Base-by-base conservation (phyloP, 1,140 invertebrate genomes). In the Dendrolimus kikuchii region DNA sequence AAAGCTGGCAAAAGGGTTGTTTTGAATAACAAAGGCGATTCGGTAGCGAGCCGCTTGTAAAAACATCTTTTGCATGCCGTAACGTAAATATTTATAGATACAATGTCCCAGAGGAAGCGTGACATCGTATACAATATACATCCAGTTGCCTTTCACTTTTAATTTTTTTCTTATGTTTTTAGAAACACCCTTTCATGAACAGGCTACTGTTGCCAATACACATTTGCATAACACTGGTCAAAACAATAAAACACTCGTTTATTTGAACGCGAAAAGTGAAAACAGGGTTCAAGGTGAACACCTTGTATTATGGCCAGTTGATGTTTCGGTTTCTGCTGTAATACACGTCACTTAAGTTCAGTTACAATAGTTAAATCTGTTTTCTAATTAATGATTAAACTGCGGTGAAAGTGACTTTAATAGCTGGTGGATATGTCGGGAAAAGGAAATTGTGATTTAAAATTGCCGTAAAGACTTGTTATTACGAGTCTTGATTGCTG, bases 181-280 rank as follows among this genome's bases (percentile, higher is more conserved):
- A 23, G 23, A 74, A 69, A 84, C 84, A 76, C 82, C 77, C 71
- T 82, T 79, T 68, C 72, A 79, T 77, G 75, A 77, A 71, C 47
- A 47, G 40, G 72, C 82, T 86, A 81, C 82, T 81, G 42, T 45
- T 51, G 60, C 68, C 62, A 44, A 70, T 66, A 42, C 56, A 80
- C 63, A 86, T 86, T 86, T 86, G 79, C 82, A 86, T 86, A 81
- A 86, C 71, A 82, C 64, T 76, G 71, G 61, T 66, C 74, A 63
- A 72, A 75, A 83, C 75, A 83, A 81, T 81, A 82, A 81, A 80
- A 74, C 55, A 55, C 57, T 54, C 57, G 73, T 79, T 81, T 81
- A 78, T 79, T 81, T 81, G 64, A 62, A 71, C 66, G 76, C 71
- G 70, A 82, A 84, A 82, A 86, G 82, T 80, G 82, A 86, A 86